A percentile compares a stretch with the other conserved stretches of the same genome.
Evolutionary conservation across 1,140 invertebrate genomes (phyloP).

Genomic region (Gerris buenoi): DNA sequence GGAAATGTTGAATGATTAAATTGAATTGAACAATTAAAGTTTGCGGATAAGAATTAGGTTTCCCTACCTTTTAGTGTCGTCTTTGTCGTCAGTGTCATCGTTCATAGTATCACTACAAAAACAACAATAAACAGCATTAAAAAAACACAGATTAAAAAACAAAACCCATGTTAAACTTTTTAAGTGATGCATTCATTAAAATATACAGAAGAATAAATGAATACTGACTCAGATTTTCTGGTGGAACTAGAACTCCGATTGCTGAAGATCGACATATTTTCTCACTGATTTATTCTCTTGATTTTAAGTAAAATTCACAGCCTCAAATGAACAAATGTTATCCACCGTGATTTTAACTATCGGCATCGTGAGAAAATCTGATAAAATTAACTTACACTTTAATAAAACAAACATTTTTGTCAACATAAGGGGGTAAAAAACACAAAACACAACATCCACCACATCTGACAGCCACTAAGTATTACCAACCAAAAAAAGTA

Average conservation of each 20-base stretch:
- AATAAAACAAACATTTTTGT: background rate
- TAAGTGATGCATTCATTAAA: background rate
- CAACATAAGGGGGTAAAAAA: background rate
- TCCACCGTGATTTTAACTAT: background rate
- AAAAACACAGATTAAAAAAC: background rate
- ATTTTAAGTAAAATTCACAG: background rate
- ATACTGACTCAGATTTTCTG: conserved; percentile 10
- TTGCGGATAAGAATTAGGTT: background rate
- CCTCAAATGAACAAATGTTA: background rate
- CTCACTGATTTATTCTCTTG: background rate
- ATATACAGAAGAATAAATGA: background rate
- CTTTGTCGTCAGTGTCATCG: conserved; percentile 49
- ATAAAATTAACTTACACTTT: background rate
- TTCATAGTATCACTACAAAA: conserved; percentile 38
- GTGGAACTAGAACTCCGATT: conserved; percentile 9
- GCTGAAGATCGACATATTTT: conserved; percentile 5
- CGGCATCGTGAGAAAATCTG: background rate
- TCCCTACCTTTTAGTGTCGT: conserved; percentile 47
- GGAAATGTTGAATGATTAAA: background rate
- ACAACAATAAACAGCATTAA: background rate
- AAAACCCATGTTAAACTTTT: background rate
- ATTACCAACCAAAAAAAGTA: background rate
- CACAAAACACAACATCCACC: background rate
- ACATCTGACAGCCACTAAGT: background rate
- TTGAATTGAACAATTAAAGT: background rate